Base-by-base conservation (phyloP, 1,140 invertebrate species). In the Drosophila ananassae region DNA sequence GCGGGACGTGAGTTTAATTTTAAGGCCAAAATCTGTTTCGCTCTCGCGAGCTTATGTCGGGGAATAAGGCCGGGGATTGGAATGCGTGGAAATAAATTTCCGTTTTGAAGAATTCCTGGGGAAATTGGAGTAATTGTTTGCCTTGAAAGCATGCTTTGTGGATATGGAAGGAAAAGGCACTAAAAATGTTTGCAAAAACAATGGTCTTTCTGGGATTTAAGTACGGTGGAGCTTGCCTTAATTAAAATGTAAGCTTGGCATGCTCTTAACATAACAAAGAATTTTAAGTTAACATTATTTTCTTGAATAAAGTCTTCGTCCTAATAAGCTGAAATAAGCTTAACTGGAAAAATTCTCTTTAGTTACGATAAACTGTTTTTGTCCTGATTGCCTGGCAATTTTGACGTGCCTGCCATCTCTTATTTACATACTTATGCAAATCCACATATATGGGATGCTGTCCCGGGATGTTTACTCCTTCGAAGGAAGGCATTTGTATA, bases 361-460 rank as follows among this genome's bases (percentile, higher is more conserved):
- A 30, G 34, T 3, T 24, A 63, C 1, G 8, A 12, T 44, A 30
- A 13, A 52, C 59, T 53, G 63, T 67, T 28, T 24, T 21, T 34
- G 24, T 7, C 21, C 30, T 67, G 63, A 57, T 69, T 56, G 39
- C 51, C 8, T 24, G 30, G 24, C 34, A 53, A 53, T 66, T 51
- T 32, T 22, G 9, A 9, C 53, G 22, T 24, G 28, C 34, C 32
- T 55, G 10, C 17, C 66, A 67, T 47, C 50, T 50, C 66, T 50
- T 71, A 69, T 71, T 71, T 69, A 57, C 67, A 57, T 57, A 55
- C 67, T 69, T 69, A 69, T 69, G 64, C 64, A 69, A 69, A 57
- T 69, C n/a, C 21, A n/a, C 51, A 69, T 39, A 56, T 39, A n/a
- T 55, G 25, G 9, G n/a, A 12, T 17, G 25, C 9, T 34, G 10